Percentiles rank a stretch among this genome's conserved stretches.
phyloP scores from a whole-genome alignment of 1,140 invertebrate species.

The Drosophila chauvacae region DNA sequence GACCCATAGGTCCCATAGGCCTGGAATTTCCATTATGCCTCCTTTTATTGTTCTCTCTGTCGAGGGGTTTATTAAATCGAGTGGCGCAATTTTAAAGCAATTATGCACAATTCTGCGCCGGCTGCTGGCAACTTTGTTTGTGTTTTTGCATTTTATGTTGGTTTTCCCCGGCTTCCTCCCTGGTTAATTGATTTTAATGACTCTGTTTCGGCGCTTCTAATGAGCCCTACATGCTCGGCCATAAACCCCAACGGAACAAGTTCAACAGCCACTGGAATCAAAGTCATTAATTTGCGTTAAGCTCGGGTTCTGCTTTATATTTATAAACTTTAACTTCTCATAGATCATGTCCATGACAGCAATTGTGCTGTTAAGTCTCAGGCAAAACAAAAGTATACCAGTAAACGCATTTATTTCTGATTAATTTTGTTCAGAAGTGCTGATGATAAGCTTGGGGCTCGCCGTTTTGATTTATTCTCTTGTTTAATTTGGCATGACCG shows the following conservation, averaged over 20 bases:
- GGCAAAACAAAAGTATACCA: constrained; percentile 11
- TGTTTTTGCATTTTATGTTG: constrained; percentile 30
- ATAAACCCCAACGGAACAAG: constrained; percentile 46
- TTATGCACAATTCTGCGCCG: constrained; percentile 40
- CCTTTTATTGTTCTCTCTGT: constrained; percentile 19
- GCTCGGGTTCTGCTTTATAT: constrained; percentile 20
- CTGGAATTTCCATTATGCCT: constrained; percentile 35
- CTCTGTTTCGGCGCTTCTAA: constrained; percentile 32
- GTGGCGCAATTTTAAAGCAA: constrained; percentile 69
- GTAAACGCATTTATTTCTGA: constrained; percentile 10
- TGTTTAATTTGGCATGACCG: neutral
- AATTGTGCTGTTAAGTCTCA: constrained; percentile 21
- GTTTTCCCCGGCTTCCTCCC: constrained; percentile 1
- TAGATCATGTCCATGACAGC: constrained; percentile 26
- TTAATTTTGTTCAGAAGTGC: constrained; percentile 13
- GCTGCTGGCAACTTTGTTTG: constrained; percentile 31
- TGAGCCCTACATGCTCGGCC: constrained; percentile 47
- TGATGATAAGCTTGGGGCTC: constrained; percentile 2
- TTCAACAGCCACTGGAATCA: constrained; percentile 39
- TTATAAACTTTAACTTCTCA: constrained; percentile 18
- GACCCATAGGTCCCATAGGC: constrained; percentile 2
- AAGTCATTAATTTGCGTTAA: constrained; percentile 50
- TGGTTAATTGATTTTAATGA: constrained; percentile 61
- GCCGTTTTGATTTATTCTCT: constrained; percentile 8
- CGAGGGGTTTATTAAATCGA: constrained; percentile 59